Evolutionary conservation across 1,140 invertebrate genomes (phyloP).

Genomic region (Spodoptera frugiperda): DNA sequence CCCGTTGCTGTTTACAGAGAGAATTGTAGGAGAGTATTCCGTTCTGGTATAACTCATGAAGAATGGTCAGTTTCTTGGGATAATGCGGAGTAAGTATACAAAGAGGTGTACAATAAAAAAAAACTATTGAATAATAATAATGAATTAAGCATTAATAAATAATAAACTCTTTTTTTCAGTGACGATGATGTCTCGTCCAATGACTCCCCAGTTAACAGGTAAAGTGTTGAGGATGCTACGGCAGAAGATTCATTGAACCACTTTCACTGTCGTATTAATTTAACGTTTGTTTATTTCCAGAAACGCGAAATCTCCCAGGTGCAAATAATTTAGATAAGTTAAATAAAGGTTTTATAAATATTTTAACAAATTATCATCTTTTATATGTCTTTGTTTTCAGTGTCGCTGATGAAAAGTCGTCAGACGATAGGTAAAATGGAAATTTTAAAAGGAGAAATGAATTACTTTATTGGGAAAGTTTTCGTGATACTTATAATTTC

Average conservation of each 20-base stretch:
- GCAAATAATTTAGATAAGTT: too few species aligned
- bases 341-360: too few species aligned
- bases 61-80: constrained; percentile 75
- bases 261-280: too few species aligned
- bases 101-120: too few species aligned
- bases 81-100: constrained; percentile 66
- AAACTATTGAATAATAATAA: too few species aligned
- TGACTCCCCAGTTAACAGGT: constrained; percentile 48
- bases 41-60: constrained; percentile 79
- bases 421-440: neutral
- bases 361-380: too few species aligned
- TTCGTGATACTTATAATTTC: neutral
- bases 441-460: neutral
- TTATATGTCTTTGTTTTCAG: neutral
- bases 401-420: neutral
- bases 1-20: constrained; percentile 59
- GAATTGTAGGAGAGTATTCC: constrained; percentile 77
- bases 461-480: neutral
- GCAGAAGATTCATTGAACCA: too few species aligned
- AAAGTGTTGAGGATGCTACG: neutral
- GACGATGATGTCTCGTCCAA: constrained; percentile 48
- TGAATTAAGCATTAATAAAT: neutral
- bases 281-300: too few species aligned
- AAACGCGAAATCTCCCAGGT: too few species aligned
- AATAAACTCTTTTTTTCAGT: constrained; percentile 49